Evolutionary conservation across 2,113 vertebrate genomes (phyloP), one percentile per base, ranked within the genome.

Genomic region (Corapipo altera): DNA sequence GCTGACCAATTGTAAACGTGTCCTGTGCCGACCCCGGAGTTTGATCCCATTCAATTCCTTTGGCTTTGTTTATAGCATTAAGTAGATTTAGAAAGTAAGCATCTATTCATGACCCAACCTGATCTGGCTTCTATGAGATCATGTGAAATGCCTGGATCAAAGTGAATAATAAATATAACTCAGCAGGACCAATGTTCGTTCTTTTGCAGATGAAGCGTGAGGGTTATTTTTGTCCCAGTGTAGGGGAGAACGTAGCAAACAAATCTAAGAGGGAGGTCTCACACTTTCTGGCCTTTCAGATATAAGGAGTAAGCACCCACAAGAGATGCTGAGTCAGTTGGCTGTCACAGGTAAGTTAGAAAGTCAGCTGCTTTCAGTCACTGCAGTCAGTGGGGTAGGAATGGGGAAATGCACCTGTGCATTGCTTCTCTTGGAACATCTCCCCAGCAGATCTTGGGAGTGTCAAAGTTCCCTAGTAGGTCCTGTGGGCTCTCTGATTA

Each of bases 51-150:
- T 97, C 95, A 95, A 75, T 96, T 97, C 92, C 79, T 13, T 96
- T 94, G 66, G 82, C 91, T 96, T 97, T 95, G 91, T 92, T 94
- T 90, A 69, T 89, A 76, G 89, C 71, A 74, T 94, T 97, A 97
- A 97, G 91, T 93, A 97, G 95, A 97, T 95, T 95, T 93, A 83
- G 94, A 91, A 95, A 96, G 90, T 75, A 96, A 96, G 94, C 93
- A 2, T 88, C 75, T 91, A 95, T 96, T 97, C 94, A 90, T 97
- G 94, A 87, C 62, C 55, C 84, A 91, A 94, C 93, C 94, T 96
- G 93, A 91, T 96, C 93, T 90, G 78, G 85, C 79, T 94, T 92
- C 84, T 89, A 71, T 91, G 85, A 93, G 94, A 91, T 91, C 94
- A 93, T 73, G 88, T 96, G 95, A 96, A 93, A 96, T 91, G 94